Conservation (phyloP, 2,888 invertebrate genomes). For the Marasmarcha lunaedactyla region DNA sequence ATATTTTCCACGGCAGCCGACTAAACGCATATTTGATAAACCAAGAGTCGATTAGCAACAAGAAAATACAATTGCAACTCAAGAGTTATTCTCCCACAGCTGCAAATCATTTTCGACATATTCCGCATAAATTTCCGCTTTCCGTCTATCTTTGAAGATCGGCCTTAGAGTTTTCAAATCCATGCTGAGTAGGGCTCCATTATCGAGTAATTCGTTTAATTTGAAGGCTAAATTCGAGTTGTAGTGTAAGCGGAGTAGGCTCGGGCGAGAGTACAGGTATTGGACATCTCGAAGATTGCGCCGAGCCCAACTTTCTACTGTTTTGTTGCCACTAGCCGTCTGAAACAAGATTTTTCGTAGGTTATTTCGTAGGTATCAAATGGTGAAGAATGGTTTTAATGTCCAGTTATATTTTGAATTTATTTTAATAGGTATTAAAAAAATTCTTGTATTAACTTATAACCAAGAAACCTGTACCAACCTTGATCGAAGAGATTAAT, state of each 20-base stretch:
- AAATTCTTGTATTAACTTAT: too few relatives aligned
- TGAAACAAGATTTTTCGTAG: constrained; percentile 21
- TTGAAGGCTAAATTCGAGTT: constrained; percentile 76
- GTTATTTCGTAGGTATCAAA: too few relatives aligned
- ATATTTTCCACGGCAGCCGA: too few relatives aligned
- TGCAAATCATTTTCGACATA: constrained; percentile 89
- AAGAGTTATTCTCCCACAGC: constrained; percentile 78
- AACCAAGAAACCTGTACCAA: too few relatives aligned
- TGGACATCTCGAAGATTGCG: constrained; percentile 77
- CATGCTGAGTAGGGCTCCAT: constrained; percentile 83
- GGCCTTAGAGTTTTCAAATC: constrained; percentile 80
- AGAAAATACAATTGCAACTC: too few relatives aligned
- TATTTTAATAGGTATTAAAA: too few relatives aligned
- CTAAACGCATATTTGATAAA: too few relatives aligned
- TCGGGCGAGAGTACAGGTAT: constrained; percentile 83
- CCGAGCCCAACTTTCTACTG: constrained; percentile 80
- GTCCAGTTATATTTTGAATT: constrained; percentile 10
- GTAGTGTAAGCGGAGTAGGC: constrained; percentile 82
- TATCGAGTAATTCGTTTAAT: constrained; percentile 77
- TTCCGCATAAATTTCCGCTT: constrained; percentile 82
- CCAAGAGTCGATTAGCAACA: too few relatives aligned
- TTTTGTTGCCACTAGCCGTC: constrained; percentile 82
- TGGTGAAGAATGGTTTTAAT: background rate
- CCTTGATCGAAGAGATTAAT: too few relatives aligned
- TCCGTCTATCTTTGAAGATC: constrained; percentile 77